These are phyloP conservation scores for Drosophila falleni DNA, from an alignment of 2,888 invertebrate genomes.

Conservation along the genomic window DNA sequence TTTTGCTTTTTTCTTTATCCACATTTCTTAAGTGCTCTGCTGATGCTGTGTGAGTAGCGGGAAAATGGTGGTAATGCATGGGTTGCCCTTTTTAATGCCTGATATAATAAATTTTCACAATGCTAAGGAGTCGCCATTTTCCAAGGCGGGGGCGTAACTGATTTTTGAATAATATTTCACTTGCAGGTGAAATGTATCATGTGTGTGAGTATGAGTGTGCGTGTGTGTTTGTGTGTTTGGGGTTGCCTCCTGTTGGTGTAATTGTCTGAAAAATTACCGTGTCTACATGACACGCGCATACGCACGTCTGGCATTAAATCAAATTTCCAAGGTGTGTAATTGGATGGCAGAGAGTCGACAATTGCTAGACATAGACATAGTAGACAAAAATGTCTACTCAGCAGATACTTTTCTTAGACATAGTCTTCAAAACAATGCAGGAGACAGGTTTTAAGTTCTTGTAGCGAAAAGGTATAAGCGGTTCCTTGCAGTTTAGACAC, in stretches of 20 bases:
- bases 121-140: conserved; percentile 36
- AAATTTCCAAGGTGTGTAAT: conserved; percentile 61
- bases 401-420: background rate
- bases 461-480: no score
- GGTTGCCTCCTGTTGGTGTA: conserved; percentile 49
- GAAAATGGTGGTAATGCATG: conserved; percentile 31
- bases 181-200: conserved; percentile 74
- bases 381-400: background rate
- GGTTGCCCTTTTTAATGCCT: conserved; percentile 46
- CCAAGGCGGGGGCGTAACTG: conserved; percentile 58
- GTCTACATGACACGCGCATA: conserved; percentile 78
- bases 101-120: conserved; percentile 59
- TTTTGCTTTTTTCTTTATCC: conserved; percentile 5
- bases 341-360: conserved; percentile 25
- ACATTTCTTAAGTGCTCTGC: conserved; percentile 56
- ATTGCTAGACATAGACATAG: background rate
- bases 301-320: conserved; percentile 70
- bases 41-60: conserved; percentile 3
- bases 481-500: no score
- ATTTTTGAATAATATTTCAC: conserved; percentile 81
- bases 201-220: conserved; percentile 47
- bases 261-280: conserved; percentile 78
- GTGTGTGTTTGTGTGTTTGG: conserved; percentile 7
- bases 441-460: no score
- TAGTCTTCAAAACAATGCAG: no score